phyloP scores from a whole-genome alignment of 2,797 vertebrate genomes.

The Myotis pilosus region DNA sequence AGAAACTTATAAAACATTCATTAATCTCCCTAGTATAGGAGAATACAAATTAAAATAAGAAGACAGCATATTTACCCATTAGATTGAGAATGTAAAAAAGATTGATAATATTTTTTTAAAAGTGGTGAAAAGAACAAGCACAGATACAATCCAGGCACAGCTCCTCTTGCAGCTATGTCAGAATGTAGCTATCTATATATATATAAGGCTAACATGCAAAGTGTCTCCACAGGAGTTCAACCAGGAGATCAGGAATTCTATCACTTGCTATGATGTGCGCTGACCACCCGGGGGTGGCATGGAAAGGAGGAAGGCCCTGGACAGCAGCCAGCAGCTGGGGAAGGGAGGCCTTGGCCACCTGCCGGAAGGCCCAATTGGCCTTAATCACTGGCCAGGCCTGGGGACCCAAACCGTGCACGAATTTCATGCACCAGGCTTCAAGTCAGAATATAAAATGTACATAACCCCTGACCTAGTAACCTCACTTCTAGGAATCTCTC shows the following conservation, averaged over 20 bases:
- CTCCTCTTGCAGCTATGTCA: conserved; percentile 14
- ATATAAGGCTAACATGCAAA: no score
- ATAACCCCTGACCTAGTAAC: not conserved
- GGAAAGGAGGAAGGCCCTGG: no score
- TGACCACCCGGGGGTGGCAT: no score
- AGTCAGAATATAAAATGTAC: not conserved
- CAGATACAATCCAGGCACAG: not conserved
- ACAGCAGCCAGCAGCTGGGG: no score
- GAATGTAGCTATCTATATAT: not conserved
- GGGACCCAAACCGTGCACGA: no score
- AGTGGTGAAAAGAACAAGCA: not conserved
- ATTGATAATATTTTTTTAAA: conserved; percentile 31
- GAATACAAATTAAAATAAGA: conserved; percentile 50
- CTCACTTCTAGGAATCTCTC: not conserved
- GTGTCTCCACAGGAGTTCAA: no score
- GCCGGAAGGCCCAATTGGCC: no score
- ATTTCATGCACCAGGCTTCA: no score
- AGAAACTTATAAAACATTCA: not conserved
- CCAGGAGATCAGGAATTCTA: no score
- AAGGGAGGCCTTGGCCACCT: no score
- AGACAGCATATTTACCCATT: not conserved
- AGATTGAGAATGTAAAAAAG: not conserved
- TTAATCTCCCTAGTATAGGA: not conserved
- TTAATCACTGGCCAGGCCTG: accelerated
- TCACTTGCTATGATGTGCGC: no score